Evolutionary conservation across 2,797 vertebrate species (phyloP).

Genomic region (Huso huso): DNA sequence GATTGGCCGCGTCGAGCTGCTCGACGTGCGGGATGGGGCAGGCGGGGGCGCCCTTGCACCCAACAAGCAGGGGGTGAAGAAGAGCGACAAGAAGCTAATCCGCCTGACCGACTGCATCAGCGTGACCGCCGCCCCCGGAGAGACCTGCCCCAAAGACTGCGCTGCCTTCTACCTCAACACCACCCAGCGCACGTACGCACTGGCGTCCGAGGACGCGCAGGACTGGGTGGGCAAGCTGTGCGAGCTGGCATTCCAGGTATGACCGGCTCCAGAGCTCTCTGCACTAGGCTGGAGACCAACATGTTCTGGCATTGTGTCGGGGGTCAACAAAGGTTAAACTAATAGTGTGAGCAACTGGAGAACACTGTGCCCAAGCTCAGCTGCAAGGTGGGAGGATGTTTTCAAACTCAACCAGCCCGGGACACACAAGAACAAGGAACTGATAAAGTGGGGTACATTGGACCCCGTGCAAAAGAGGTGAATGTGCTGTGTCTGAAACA

Average conservation of each 20-base stretch:
- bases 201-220: conserved; percentile 61
- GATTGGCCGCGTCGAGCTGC: conserved; percentile 72
- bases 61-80: conserved; percentile 37
- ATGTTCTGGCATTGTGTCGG: too few relatives aligned
- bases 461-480: too few relatives aligned
- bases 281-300: neutral
- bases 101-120: conserved; percentile 78
- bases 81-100: conserved; percentile 58
- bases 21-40: conserved; percentile 39
- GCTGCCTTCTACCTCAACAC: conserved; percentile 72
- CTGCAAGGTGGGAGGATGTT: too few relatives aligned
- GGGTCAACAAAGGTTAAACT: too few relatives aligned
- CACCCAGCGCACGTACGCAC: conserved; percentile 57
- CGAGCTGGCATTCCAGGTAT: conserved; percentile 78
- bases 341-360: too few relatives aligned
- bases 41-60: neutral
- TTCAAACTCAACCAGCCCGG: too few relatives aligned
- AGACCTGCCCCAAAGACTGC: conserved; percentile 64
- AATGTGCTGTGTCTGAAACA: too few relatives aligned
- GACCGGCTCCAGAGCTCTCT: neutral
- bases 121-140: conserved; percentile 43
- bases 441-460: too few relatives aligned
- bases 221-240: conserved; percentile 70
- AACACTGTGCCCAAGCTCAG: too few relatives aligned
- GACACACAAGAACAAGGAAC: too few relatives aligned